Evolutionary conservation across 2,888 invertebrate genomes (phyloP).

Genomic region (Tachystola acroxantha): DNA sequence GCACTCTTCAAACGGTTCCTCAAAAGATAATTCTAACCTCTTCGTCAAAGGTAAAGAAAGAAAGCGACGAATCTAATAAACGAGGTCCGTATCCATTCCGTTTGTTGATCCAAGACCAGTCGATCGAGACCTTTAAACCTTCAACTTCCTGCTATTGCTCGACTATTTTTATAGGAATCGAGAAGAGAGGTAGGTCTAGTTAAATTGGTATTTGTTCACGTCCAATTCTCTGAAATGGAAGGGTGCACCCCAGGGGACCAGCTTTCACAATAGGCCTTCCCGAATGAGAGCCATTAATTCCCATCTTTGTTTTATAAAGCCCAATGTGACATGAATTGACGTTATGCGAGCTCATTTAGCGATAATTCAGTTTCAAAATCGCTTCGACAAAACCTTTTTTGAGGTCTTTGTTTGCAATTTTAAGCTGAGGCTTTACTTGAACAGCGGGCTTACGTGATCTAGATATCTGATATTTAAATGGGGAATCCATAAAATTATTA

Average conservation of each 20-base stretch:
- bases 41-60: conserved; percentile 70
- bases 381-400: conserved; percentile 18
- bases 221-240: conserved; percentile 74
- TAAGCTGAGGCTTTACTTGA: too few relatives aligned
- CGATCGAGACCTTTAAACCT: conserved; percentile 41
- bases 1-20: conserved; percentile 53
- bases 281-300: conserved; percentile 74
- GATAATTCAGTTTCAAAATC: conserved; percentile 51
- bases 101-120: conserved; percentile 60
- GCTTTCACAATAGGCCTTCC: conserved; percentile 70
- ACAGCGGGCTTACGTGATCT: too few relatives aligned
- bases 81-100: conserved; percentile 65
- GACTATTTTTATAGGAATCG: conserved; percentile 44
- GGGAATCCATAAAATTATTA: too few relatives aligned
- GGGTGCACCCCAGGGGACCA: conserved; percentile 65
- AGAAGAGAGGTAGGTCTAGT: conserved; percentile 41
- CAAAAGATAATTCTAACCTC: conserved; percentile 66
- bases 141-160: conserved; percentile 36
- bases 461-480: too few relatives aligned
- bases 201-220: conserved; percentile 54
- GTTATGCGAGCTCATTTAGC: conserved; percentile 60
- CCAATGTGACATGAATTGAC: conserved; percentile 67
- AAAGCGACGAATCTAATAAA: conserved; percentile 74
- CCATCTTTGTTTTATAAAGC: conserved; percentile 75
- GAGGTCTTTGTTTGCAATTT: too few relatives aligned